These are phyloP conservation scores for Tachina lurida DNA, from an alignment of 2,888 invertebrate genomes.

Conservation along the genomic window DNA sequence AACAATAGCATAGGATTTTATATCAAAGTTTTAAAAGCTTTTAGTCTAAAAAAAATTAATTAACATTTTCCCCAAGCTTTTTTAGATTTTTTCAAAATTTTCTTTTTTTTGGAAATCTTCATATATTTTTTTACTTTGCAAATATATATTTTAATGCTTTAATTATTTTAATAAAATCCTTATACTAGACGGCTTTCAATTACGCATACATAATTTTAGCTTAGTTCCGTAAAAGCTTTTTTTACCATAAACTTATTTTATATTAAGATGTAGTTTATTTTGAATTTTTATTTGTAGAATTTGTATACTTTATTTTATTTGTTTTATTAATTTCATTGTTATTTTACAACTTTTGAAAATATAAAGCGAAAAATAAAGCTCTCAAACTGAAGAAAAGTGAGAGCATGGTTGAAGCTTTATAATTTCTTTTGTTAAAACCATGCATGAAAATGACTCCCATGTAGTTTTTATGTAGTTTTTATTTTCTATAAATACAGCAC, in stretches of 20 bases:
- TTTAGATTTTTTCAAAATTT: too few species aligned
- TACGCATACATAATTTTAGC: neutral
- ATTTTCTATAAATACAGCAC: slow-evolving; percentile 9
- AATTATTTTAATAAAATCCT: neutral
- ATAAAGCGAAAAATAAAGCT: neutral
- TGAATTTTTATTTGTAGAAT: slow-evolving; percentile 26
- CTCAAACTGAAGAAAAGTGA: neutral
- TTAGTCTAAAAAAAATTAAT: too few species aligned
- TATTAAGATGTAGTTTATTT: neutral
- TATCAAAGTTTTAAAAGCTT: too few species aligned
- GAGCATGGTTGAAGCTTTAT: neutral
- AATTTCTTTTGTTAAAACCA: slow-evolving; percentile 23
- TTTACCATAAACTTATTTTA: neutral
- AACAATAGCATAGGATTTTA: too few species aligned
- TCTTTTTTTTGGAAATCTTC: too few species aligned
- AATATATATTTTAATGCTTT: neutral
- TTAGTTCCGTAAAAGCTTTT: slow-evolving; percentile 11
- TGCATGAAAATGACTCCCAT: slow-evolving; percentile 57
- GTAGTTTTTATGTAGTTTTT: slow-evolving; percentile 53
- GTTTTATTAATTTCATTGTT: neutral
- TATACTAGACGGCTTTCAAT: neutral
- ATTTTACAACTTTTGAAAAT: neutral
- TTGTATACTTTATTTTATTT: slow-evolving; percentile 1
- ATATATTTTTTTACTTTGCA: neutral
- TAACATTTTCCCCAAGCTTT: too few species aligned